Percentiles rank a stretch among this genome's conserved stretches.
phyloP scores from a whole-genome alignment of 2,888 invertebrate genomes.

The Germaria angustata region DNA sequence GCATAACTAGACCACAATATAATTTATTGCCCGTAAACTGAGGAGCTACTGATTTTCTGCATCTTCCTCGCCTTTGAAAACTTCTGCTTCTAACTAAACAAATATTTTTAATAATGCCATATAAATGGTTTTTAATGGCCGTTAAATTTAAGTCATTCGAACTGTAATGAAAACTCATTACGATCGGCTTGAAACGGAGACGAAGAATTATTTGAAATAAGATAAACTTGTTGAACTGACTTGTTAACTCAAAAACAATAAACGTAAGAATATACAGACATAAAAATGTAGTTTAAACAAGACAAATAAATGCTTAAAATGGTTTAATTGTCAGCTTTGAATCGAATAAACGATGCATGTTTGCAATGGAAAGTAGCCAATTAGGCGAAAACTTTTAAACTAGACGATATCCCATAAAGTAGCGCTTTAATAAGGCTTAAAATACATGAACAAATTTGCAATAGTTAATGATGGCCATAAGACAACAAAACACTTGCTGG shows the following conservation, averaged over 20 bases:
- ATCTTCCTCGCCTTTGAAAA: background rate
- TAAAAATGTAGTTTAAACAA: background rate
- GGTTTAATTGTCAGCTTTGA: conserved; percentile 38
- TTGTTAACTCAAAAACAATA: conserved; percentile 11
- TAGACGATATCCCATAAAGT: conserved; percentile 30
- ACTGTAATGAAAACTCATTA: conserved; percentile 26
- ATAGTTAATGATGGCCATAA: conserved; percentile 43
- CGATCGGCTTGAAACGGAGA: background rate
- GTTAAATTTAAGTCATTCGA: conserved; percentile 48
- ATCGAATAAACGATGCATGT: conserved; percentile 25
- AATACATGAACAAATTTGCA: conserved; percentile 29
- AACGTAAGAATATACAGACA: background rate
- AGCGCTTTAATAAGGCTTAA: conserved; percentile 42
- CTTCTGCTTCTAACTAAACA: background rate
- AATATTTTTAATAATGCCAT: conserved; percentile 44
- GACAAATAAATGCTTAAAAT: conserved; percentile 34
- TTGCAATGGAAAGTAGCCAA: conserved; percentile 39
- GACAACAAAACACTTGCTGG: background rate
- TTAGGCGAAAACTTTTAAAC: conserved; percentile 28
- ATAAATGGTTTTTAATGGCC: conserved; percentile 48
- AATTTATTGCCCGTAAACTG: conserved; percentile 5
- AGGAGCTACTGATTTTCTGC: background rate
- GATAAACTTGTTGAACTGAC: conserved; percentile 38
- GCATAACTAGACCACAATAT: conserved; percentile 2
- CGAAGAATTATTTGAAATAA: background rate